Evolutionary conservation across 2,797 vertebrate genomes (phyloP).

Genomic region (Balearica regulorum): DNA sequence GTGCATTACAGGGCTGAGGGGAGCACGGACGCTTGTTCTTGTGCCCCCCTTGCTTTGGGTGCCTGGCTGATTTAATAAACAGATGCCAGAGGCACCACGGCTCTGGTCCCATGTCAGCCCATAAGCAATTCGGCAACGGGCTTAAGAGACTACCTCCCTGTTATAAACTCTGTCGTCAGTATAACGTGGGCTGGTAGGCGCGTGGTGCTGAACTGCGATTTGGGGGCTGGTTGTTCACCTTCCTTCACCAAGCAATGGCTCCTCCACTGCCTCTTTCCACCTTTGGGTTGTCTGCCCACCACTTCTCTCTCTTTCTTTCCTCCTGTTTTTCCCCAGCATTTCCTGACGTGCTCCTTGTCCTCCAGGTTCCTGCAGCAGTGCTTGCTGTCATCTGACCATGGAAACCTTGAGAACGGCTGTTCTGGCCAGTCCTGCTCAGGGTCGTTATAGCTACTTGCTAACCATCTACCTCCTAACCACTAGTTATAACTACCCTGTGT

Average conservation of each 20-base stretch:
- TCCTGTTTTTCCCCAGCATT: neutral
- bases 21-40: rapidly evolving
- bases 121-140: neutral
- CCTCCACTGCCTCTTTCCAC: neutral
- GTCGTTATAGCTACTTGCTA: neutral
- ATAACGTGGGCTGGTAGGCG: neutral
- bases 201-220: neutral
- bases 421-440: neutral
- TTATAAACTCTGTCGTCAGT: neutral
- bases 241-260: neutral
- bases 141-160: neutral
- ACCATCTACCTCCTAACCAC: neutral
- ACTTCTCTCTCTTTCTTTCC: neutral
- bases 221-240: neutral
- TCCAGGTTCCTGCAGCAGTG: neutral
- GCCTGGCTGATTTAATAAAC: neutral
- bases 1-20: neutral
- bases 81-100: neutral
- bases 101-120: neutral
- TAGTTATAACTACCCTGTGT: neutral
- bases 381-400: neutral
- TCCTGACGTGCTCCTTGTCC: neutral
- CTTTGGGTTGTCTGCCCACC: rapidly evolving
- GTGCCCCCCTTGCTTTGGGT: neutral
- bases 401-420: neutral